Conservation (phyloP, 2,113 vertebrate species). For the Crotophaga sulcirostris region DNA sequence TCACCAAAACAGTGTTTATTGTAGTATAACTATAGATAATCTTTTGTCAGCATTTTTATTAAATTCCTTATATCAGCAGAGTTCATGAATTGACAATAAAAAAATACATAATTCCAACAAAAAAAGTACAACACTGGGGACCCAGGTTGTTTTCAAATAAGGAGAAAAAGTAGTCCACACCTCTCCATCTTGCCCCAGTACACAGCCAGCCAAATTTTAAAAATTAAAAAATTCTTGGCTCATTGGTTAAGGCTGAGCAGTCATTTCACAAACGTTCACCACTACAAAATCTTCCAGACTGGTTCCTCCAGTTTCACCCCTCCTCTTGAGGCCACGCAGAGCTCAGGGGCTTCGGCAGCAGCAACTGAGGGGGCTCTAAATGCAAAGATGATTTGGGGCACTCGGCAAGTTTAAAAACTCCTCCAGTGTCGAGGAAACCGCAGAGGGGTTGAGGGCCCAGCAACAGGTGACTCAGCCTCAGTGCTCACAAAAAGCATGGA, state of each 20-base stretch:
- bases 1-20: neutral
- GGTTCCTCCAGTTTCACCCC: neutral
- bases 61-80: neutral
- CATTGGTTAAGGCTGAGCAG: neutral
- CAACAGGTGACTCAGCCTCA: neutral
- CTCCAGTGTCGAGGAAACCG: neutral
- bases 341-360: neutral
- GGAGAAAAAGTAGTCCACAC: neutral
- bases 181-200: neutral
- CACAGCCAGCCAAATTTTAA: neutral
- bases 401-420: neutral
- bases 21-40: neutral
- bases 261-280: neutral
- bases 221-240: neutral
- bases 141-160: neutral
- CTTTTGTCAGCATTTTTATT: neutral
- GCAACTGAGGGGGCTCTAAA: fast-evolving
- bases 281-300: neutral
- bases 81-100: neutral
- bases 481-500: fast-evolving
- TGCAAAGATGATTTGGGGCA: neutral
- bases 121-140: neutral
- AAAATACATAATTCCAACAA: neutral
- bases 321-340: fast-evolving
- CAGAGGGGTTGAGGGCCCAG: neutral